A percentile compares a stretch with the other conserved stretches of the same genome.
phyloP scores from a whole-genome alignment of 2,888 invertebrate species.

The Agapostemon virescens region DNA sequence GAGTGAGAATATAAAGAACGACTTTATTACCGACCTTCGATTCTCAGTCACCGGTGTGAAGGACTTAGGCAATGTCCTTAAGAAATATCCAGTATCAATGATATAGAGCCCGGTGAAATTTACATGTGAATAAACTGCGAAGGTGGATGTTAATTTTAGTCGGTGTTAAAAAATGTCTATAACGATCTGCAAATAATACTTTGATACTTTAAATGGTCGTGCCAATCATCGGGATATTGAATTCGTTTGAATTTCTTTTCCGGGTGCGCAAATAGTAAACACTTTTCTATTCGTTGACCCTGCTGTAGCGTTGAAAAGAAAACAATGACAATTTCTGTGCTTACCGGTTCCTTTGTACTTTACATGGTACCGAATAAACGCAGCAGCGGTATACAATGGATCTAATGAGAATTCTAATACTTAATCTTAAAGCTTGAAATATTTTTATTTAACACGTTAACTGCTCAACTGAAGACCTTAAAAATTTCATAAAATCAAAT shows the following conservation, averaged over 20 bases:
- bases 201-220: constrained; percentile 20
- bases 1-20: constrained; percentile 28
- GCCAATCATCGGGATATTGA: constrained; percentile 9
- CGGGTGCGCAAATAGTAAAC: constrained; percentile 5
- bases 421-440: too few species aligned
- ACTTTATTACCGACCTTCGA: constrained; percentile 52
- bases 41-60: constrained; percentile 39
- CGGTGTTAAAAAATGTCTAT: constrained; percentile 22
- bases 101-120: constrained; percentile 53
- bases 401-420: too few species aligned
- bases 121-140: constrained; percentile 63
- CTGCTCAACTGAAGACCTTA: too few species aligned
- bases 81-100: constrained; percentile 55
- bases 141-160: constrained; percentile 52
- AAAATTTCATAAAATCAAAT: too few species aligned
- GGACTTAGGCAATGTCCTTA: constrained; percentile 49
- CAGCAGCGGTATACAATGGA: too few species aligned
- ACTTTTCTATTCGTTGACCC: background rate
- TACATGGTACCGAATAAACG: background rate
- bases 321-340: background rate
- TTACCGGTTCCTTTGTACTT: background rate
- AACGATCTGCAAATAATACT: constrained; percentile 43
- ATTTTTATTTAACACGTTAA: too few species aligned
- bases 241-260: background rate
- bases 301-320: too few species aligned